Evolutionary conservation across 2,888 invertebrate species (phyloP), one percentile per base, ranked within the genome.

Genomic region (Leptinotarsa rubiginosa): DNA sequence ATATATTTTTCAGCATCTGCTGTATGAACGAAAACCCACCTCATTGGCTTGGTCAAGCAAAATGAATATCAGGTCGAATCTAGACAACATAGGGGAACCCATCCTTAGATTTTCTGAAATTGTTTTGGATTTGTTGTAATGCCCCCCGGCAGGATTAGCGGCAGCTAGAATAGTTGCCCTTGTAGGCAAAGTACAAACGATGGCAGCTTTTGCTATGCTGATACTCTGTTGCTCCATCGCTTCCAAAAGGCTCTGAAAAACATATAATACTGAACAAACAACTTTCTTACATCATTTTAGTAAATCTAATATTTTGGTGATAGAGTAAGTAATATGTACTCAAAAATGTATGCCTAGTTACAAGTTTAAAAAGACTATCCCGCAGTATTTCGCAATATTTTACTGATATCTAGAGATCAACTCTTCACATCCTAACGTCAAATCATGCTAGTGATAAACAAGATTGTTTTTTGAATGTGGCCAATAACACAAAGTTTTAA

Each of bases 221-320:
- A 98, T 94, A 66, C 93, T 92, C 81, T 97, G 94, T 84, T 98
- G 97, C 86, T 98, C 98, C 97, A 98, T 97, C 0, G 96, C 95
- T 89, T 98, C 98, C 62, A 98, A 88, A 69, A 98, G 89, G 73
- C 95, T 93, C 90, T 94, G 86, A 76, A 76, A 78, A 72, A 12
- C 25, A 41, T 13, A 22, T 56, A 50, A 50, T 41, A 41, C 7
- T 41, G 10, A 41, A 10, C 41, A 10, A 10, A 12, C 41, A 41
- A 41, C 10, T 41, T 41, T 12, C 41, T 5, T 25, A 25, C 5
- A 25, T 25, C 25, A 25, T 25, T 25, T 25, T 25, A 25, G 31
- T 31, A 31, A 5, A 7, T 7, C 31, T 31, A 1, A 31, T 31
- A 31, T 31, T 31, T 7, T 25, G 5, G 25, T 5, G 5, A 31